These are phyloP conservation scores for Pterocles burchelli DNA, from an alignment of 2,113 vertebrate genomes.

Conservation along the genomic window DNA sequence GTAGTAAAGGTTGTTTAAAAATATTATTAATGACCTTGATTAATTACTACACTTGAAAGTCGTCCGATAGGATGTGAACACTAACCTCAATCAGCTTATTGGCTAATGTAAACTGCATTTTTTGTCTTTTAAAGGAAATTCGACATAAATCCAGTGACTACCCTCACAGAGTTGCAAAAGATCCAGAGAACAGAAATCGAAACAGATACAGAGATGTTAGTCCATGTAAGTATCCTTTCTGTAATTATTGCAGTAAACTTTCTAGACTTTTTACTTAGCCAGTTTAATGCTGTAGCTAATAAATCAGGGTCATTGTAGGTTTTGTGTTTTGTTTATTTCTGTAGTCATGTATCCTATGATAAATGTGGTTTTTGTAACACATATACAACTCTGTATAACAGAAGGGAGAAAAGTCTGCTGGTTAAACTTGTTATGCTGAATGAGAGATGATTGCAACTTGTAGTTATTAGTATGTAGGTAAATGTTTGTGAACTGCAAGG, in stretches of 20 bases:
- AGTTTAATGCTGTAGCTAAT: not conserved
- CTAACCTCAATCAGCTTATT: not conserved
- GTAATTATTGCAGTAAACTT: not conserved
- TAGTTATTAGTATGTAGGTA: not conserved
- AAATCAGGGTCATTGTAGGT: not conserved
- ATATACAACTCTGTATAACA: accelerated
- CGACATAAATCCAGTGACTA: slow-evolving; percentile 90
- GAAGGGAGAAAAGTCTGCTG: not conserved
- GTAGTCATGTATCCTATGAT: not conserved
- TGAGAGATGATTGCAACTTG: not conserved
- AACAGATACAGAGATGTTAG: slow-evolving; percentile 99
- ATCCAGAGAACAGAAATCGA: slow-evolving; percentile 91
- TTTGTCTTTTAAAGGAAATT: slow-evolving; percentile 87
- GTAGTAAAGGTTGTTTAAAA: not conserved
- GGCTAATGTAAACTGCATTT: slow-evolving; percentile 44
- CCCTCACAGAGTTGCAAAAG: slow-evolving; percentile 92
- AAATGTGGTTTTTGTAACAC: not conserved
- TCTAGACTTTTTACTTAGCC: not conserved
- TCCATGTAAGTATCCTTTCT: slow-evolving; percentile 88
- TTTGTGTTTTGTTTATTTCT: not conserved
- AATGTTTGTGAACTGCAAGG: not conserved
- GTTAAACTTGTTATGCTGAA: not conserved
- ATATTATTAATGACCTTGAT: not conserved
- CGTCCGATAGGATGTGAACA: not conserved
- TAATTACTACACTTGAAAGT: not conserved